Conservation (phyloP, 92 coral and sea anemone genomes). For the Epizoanthus illoricatus region DNA sequence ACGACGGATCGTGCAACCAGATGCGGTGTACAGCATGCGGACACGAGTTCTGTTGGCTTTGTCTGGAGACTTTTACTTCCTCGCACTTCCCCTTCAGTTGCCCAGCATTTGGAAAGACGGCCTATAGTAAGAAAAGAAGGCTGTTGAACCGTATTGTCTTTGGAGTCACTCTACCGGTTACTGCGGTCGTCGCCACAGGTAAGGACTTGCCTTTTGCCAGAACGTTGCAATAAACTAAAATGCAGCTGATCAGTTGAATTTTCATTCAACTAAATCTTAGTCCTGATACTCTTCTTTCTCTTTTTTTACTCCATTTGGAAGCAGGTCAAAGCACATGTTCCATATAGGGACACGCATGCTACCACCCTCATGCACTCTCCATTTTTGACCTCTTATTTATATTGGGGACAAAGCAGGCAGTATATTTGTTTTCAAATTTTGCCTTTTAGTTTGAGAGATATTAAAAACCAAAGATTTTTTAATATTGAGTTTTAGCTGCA, state of each 20-base stretch:
- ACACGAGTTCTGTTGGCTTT: slow-evolving; percentile 59
- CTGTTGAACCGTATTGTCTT: slow-evolving; percentile 17
- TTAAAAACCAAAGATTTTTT: too few species aligned
- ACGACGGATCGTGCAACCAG: slow-evolving; percentile 57
- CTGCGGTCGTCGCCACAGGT: slow-evolving; percentile 16
- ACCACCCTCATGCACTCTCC: too few species aligned
- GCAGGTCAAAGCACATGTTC: too few species aligned
- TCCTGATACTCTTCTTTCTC: not conserved
- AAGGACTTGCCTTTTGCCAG: not conserved
- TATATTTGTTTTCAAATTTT: too few species aligned
- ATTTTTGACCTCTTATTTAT: too few species aligned
- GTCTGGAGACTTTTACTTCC: slow-evolving; percentile 35
- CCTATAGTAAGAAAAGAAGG: slow-evolving; percentile 32
- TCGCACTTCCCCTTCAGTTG: slow-evolving; percentile 37
- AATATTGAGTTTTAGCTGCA: too few species aligned
- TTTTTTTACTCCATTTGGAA: too few species aligned
- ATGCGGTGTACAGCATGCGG: slow-evolving; percentile 42
- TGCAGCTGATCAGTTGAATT: not conserved
- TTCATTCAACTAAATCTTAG: not conserved
- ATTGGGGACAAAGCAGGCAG: too few species aligned
- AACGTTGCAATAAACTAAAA: not conserved
- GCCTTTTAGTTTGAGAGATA: too few species aligned
- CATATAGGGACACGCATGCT: too few species aligned
- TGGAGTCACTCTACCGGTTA: slow-evolving; percentile 22
- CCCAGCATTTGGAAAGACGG: slow-evolving; percentile 37